Evolutionary conservation across 2,888 invertebrate species (phyloP).

Genomic region (Heliconius sara): DNA sequence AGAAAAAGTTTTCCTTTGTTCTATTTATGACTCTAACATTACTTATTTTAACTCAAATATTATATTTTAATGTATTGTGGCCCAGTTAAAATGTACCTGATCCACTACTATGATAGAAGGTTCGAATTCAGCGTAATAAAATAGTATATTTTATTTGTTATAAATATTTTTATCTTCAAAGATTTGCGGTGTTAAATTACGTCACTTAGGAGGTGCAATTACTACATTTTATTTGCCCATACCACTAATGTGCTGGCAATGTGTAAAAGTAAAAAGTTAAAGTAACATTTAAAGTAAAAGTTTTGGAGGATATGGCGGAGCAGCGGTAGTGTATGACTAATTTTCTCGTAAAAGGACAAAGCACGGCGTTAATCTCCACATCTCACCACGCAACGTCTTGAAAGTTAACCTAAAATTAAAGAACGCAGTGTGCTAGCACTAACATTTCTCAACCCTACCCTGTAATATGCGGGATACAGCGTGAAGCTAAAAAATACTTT

Average conservation of each 20-base stretch:
- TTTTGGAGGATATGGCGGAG: no score
- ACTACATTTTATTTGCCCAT: not conserved
- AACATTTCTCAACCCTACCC: no score
- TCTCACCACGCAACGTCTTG: no score
- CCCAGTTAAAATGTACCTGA: not conserved
- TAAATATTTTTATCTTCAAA: no score
- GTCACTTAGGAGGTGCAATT: not conserved
- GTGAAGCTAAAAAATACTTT: not conserved
- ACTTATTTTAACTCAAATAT: not conserved
- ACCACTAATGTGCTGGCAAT: not conserved
- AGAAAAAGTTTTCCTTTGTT: slow-evolving; percentile 19
- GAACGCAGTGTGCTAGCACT: no score
- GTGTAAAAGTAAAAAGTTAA: not conserved
- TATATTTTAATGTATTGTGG: not conserved
- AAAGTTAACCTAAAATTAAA: no score
- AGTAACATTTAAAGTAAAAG: not conserved
- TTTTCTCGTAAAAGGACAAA: no score
- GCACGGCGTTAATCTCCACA: no score
- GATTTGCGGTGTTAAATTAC: no score
- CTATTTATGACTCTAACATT: slow-evolving; percentile 12
- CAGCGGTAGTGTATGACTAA: no score
- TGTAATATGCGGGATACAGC: not conserved
- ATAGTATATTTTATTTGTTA: no score
- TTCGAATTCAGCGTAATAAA: not conserved
- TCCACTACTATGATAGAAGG: not conserved